Evolutionary conservation across 2,113 vertebrate species (phyloP).

Genomic region (Budorcas taxicolor): DNA sequence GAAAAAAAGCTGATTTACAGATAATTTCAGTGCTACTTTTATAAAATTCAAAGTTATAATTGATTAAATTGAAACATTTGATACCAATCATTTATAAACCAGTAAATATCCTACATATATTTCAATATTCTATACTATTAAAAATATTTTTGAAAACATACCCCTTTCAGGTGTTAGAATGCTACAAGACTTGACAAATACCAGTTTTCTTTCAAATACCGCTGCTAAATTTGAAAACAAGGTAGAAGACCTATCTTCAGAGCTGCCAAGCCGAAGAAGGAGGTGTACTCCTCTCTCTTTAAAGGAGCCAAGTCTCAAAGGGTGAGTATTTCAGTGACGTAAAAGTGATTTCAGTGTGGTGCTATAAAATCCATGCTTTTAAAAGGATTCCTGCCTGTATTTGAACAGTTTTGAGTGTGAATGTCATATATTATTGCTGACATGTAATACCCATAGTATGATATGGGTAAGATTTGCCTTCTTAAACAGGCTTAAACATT

Average conservation of each 20-base stretch:
- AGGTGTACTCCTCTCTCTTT: conserved; percentile 56
- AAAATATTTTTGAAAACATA: conserved; percentile 43
- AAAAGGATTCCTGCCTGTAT: not conserved
- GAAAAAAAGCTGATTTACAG: not conserved
- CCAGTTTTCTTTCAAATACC: not conserved
- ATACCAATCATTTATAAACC: not conserved
- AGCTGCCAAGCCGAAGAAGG: conserved; percentile 50
- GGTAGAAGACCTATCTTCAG: conserved; percentile 37
- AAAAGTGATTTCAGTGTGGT: not conserved
- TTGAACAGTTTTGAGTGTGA: not conserved
- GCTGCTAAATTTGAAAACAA: conserved; percentile 33
- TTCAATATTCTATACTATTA: not conserved
- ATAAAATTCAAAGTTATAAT: not conserved
- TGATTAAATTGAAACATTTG: conserved; percentile 9
- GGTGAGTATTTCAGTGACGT: conserved; percentile 53
- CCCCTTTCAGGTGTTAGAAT: conserved; percentile 69
- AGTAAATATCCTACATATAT: not conserved
- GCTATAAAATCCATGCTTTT: not conserved
- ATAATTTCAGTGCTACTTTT: not conserved
- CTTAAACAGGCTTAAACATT: not conserved
- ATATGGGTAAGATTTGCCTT: not conserved
- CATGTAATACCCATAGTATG: not conserved
- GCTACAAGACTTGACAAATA: conserved; percentile 78
- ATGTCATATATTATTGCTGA: not conserved
- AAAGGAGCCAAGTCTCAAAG: conserved; percentile 73